A percentile compares a stretch with the other conserved stretches of the same genome.
These are phyloP conservation scores for Eilema sororculum DNA, from an alignment of 2,888 invertebrate species.

Conservation along the genomic window DNA sequence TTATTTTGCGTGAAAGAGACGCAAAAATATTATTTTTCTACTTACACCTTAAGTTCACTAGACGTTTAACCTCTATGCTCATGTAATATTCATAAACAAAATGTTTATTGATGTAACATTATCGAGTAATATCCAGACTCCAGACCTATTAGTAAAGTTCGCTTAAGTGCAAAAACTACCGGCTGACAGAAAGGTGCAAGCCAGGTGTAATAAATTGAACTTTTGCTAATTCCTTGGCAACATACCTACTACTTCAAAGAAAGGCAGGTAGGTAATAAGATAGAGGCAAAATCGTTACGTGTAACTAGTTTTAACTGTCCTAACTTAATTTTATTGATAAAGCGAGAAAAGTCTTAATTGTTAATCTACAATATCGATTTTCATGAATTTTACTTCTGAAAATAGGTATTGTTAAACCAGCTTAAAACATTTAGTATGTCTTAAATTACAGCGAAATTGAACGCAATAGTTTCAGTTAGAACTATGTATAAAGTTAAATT, in stretches of 20 bases:
- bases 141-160: constrained; percentile 22
- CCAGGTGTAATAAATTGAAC: constrained; percentile 40
- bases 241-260: background rate
- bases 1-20: background rate
- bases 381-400: too few relatives aligned
- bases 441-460: background rate
- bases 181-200: constrained; percentile 46
- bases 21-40: background rate
- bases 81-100: constrained; percentile 15
- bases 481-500: constrained; percentile 3
- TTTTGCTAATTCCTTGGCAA: constrained; percentile 30
- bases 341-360: too few relatives aligned
- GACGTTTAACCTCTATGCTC: background rate
- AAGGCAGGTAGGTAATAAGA: too few relatives aligned
- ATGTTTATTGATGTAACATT: constrained; percentile 13
- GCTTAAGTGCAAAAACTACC: constrained; percentile 25
- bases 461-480: constrained; percentile 4
- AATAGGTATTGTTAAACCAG: background rate
- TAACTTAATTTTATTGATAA: background rate
- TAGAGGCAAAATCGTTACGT: background rate
- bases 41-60: background rate
- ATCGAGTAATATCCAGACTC: background rate
- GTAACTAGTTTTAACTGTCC: background rate
- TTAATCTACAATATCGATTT: too few relatives aligned
- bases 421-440: background rate